Evolutionary conservation across 2,113 vertebrate species (phyloP).

Genomic region (Brienomyrus longianalis): DNA sequence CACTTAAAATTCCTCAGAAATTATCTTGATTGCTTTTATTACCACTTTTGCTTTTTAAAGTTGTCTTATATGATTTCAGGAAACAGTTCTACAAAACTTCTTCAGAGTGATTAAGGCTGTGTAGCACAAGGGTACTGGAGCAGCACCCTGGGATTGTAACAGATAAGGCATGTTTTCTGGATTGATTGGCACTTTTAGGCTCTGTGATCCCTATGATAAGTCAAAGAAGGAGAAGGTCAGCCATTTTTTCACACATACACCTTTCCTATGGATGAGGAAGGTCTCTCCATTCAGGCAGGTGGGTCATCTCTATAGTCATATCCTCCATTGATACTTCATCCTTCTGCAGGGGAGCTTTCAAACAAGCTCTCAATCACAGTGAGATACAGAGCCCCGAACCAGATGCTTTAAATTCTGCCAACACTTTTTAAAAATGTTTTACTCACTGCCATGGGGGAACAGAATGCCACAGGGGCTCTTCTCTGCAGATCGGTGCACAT

Average conservation of each 20-base stretch:
- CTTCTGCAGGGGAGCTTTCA: not conserved
- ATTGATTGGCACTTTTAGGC: not conserved
- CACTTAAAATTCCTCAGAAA: not conserved
- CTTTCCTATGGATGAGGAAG: not conserved
- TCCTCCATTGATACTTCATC: not conserved
- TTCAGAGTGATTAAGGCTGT: not conserved
- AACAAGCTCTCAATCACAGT: not conserved
- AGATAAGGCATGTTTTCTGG: not conserved
- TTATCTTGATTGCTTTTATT: not conserved
- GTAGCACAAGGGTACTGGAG: not conserved
- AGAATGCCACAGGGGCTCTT: not conserved
- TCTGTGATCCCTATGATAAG: not conserved
- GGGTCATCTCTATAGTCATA: not conserved
- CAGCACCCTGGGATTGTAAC: not conserved
- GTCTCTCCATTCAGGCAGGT: not conserved
- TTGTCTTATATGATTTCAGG: not conserved
- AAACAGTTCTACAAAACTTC: not conserved
- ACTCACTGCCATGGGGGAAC: not conserved
- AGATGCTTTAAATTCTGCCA: not conserved
- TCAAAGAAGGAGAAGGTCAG: not conserved
- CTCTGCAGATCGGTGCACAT: not conserved
- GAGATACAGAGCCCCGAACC: not conserved
- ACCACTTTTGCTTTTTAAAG: not conserved
- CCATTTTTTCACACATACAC: not conserved
- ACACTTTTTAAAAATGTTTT: not conserved